Evolutionary conservation across 2,888 invertebrate species (phyloP).

Genomic region (Colostygia pectinataria): DNA sequence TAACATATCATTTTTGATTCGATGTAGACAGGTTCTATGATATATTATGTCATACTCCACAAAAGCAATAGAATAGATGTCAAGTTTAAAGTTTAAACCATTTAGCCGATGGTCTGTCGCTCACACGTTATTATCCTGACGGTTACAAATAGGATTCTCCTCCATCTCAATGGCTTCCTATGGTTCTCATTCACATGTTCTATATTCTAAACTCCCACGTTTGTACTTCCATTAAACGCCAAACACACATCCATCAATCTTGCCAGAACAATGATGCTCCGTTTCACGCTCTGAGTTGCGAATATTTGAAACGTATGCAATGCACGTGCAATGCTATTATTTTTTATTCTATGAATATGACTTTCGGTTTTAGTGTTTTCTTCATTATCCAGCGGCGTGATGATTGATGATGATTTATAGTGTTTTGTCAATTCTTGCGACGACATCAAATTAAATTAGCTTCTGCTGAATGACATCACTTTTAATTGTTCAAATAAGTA

Average conservation of each 20-base stretch:
- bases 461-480: too few species aligned
- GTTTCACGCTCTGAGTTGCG: slow-evolving; percentile 48
- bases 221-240: slow-evolving; percentile 51
- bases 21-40: too few species aligned
- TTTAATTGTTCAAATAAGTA: too few species aligned
- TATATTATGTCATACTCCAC: background rate
- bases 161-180: slow-evolving; percentile 29
- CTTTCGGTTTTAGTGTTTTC: slow-evolving; percentile 57
- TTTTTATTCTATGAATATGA: slow-evolving; percentile 40
- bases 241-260: slow-evolving; percentile 61
- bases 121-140: slow-evolving; percentile 23
- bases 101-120: slow-evolving; percentile 15
- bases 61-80: slow-evolving; percentile 12
- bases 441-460: too few species aligned
- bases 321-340: slow-evolving; percentile 35
- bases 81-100: slow-evolving; percentile 1
- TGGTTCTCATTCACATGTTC: slow-evolving; percentile 77
- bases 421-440: too few species aligned
- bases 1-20: too few species aligned
- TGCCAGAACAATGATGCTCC: slow-evolving; percentile 57
- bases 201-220: slow-evolving; percentile 70
- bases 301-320: slow-evolving; percentile 51
- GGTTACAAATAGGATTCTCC: slow-evolving; percentile 25
- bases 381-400: too few species aligned
- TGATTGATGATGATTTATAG: slow-evolving; percentile 5